phyloP scores from a whole-genome alignment of 2,797 vertebrate species.

The Cheirogaleus major region DNA sequence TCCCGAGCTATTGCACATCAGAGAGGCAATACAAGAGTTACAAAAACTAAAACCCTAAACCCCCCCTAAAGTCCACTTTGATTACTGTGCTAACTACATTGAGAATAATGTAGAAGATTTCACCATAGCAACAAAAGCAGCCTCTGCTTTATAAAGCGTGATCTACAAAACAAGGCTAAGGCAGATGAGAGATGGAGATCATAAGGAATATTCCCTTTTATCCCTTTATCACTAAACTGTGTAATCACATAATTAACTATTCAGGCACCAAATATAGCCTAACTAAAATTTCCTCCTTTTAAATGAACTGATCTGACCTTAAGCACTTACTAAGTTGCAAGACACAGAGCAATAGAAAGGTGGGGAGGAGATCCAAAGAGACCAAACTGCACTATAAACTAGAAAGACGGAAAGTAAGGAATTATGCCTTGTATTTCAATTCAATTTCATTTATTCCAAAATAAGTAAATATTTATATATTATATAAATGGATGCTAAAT shows the following conservation, averaged over 20 bases:
- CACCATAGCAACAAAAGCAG: background rate
- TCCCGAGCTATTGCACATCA: background rate
- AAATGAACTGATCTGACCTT: background rate
- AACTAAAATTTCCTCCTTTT: slow-evolving; percentile 14
- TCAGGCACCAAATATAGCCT: background rate
- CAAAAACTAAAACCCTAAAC: background rate
- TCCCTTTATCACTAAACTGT: background rate
- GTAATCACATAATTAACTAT: background rate
- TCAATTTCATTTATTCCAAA: slow-evolving; percentile 30
- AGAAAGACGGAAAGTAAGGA: background rate
- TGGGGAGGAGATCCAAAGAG: background rate
- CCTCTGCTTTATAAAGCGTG: background rate
- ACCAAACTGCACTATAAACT: background rate
- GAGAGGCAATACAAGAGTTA: background rate
- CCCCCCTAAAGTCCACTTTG: background rate
- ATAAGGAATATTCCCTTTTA: background rate
- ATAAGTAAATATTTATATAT: background rate
- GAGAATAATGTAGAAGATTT: background rate
- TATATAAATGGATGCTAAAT: background rate
- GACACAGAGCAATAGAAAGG: background rate
- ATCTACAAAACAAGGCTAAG: background rate
- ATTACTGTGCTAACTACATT: background rate
- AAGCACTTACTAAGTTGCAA: background rate
- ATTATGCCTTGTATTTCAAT: slow-evolving; percentile 7
- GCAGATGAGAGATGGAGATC: background rate